These are phyloP conservation scores for Erpetoichthys calabaricus DNA, from an alignment of 2,797 vertebrate genomes.

Conservation along the genomic window DNA sequence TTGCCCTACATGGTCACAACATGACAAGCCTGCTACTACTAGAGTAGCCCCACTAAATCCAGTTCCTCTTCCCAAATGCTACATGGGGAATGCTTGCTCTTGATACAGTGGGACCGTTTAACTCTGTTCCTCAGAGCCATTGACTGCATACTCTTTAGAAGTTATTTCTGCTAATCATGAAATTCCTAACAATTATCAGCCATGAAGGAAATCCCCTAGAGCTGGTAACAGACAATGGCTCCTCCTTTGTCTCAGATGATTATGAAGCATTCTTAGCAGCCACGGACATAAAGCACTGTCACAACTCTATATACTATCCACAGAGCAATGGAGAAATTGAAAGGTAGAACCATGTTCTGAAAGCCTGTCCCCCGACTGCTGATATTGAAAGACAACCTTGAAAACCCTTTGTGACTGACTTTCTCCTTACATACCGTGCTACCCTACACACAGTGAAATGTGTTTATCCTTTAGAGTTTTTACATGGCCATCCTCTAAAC, in stretches of 20 bases:
- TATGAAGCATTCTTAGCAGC: conserved; percentile 7
- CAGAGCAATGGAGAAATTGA: conserved; percentile 7
- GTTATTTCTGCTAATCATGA: background rate
- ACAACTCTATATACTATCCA: conserved; percentile 9
- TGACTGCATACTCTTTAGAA: conserved; percentile 1
- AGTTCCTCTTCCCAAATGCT: conserved; percentile 1
- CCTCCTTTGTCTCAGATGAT: conserved; percentile 5
- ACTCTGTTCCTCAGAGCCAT: background rate
- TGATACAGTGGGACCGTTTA: conserved; percentile 2
- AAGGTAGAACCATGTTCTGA: conserved; percentile 8
- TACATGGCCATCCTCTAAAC: background rate
- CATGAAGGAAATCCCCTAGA: conserved; percentile 4
- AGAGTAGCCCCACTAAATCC: conserved; percentile 5
- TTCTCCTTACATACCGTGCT: conserved; percentile 9
- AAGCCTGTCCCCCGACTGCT: conserved; percentile 11
- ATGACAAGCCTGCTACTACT: background rate
- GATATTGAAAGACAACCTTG: conserved; percentile 1
- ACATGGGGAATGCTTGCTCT: conserved; percentile 7
- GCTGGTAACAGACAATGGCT: conserved; percentile 7
- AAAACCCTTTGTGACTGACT: conserved; percentile 5
- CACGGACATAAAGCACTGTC: conserved; percentile 9
- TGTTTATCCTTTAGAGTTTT: conserved; percentile 1
- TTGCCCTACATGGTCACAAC: background rate
- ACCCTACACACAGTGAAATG: conserved; percentile 9
- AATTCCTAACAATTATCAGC: conserved; percentile 8